A percentile compares a stretch with the other conserved stretches of the same genome.
phyloP scores from a whole-genome alignment of 1,140 invertebrate species.

The Scaptomyza montana region DNA sequence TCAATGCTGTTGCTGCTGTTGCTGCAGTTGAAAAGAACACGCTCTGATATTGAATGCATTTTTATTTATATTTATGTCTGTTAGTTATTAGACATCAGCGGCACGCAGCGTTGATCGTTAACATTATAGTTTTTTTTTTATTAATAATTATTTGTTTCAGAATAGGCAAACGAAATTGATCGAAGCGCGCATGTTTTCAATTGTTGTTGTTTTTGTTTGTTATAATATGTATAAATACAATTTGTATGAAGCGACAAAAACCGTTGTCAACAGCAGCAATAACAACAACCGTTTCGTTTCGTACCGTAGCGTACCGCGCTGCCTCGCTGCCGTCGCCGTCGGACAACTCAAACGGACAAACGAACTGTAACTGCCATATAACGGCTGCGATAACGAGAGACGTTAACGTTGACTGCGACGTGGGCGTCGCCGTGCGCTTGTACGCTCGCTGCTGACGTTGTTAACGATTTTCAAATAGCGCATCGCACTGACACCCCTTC shows the following conservation, averaged over 20 bases:
- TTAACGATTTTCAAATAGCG: constrained; percentile 74
- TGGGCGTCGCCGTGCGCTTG: background rate
- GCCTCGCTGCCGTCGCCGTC: constrained; percentile 42
- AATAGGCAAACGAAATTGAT: constrained; percentile 60
- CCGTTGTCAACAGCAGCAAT: constrained; percentile 23
- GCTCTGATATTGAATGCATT: constrained; percentile 47
- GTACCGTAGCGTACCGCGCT: background rate
- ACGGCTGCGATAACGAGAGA: constrained; percentile 9
- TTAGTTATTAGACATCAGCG: constrained; percentile 16
- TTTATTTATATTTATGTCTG: background rate
- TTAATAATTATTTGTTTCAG: background rate
- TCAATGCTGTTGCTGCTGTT: constrained; percentile 10
- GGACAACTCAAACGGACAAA: constrained; percentile 35
- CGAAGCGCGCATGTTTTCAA: constrained; percentile 35
- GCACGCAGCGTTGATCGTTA: constrained; percentile 49
- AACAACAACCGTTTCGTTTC: constrained; percentile 10
- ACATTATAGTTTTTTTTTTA: constrained; percentile 10
- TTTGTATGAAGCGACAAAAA: constrained; percentile 46
- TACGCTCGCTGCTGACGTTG: constrained; percentile 38
- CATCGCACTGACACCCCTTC: background rate
- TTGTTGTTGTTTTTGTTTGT: constrained; percentile 36
- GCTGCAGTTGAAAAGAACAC: constrained; percentile 9
- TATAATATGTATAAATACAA: constrained; percentile 61
- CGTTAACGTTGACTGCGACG: background rate
- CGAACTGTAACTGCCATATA: constrained; percentile 48